phyloP scores from a whole-genome alignment of 2,113 vertebrate genomes.

The Pseudolaguvia tuberculata region DNA sequence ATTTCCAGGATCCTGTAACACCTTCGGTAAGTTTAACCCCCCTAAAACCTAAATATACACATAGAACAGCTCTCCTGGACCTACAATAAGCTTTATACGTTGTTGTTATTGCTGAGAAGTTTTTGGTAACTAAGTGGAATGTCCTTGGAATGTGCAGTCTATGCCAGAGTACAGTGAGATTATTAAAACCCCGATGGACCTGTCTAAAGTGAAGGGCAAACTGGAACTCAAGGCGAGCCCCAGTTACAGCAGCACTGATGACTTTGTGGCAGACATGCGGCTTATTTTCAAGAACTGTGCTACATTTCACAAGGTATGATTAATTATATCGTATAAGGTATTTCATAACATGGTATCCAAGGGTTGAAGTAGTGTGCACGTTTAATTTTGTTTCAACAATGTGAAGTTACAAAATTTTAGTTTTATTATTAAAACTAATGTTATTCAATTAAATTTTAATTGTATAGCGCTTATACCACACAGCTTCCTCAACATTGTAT shows the following conservation, averaged over 20 bases:
- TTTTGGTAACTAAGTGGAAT: background rate
- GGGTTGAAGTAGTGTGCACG: background rate
- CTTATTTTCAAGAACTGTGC: slow-evolving; percentile 97
- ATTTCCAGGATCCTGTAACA: slow-evolving; percentile 89
- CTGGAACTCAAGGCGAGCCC: slow-evolving; percentile 72
- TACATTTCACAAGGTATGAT: slow-evolving; percentile 85
- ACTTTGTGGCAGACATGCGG: slow-evolving; percentile 83
- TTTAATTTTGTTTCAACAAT: too few species aligned
- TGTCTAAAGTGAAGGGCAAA: slow-evolving; percentile 82
- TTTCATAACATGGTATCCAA: background rate
- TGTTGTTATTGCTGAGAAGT: background rate
- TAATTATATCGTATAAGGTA: too few species aligned
- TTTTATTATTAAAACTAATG: too few species aligned
- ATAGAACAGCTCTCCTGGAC: too few species aligned
- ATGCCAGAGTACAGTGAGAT: slow-evolving; percentile 92
- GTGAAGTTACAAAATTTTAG: too few species aligned
- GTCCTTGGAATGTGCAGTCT: slow-evolving; percentile 45
- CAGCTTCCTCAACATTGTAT: too few species aligned
- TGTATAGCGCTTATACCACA: too few species aligned
- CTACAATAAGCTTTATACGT: background rate
- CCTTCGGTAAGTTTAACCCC: slow-evolving; percentile 74
- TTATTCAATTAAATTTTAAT: too few species aligned
- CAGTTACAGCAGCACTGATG: slow-evolving; percentile 75
- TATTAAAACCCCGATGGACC: slow-evolving; percentile 92
- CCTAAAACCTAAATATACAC: background rate